Evolutionary conservation across 2,797 vertebrate species (phyloP), one percentile per base, ranked within the genome.

Genomic region (Eremophila alpestris): DNA sequence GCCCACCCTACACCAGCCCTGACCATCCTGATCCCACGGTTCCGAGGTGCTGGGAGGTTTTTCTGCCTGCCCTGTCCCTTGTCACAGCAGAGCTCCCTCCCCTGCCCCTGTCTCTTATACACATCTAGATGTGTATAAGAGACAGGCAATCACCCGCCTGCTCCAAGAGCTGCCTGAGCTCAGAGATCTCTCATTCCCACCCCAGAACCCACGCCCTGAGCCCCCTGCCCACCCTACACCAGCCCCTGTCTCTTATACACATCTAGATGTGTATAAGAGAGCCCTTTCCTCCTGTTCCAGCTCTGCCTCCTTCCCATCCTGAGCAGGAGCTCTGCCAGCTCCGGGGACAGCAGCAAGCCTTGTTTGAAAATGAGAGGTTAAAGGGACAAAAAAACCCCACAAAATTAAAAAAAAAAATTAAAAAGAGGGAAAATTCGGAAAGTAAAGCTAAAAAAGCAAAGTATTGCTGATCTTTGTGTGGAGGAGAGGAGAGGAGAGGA

Each of bases 21-120:
- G 36, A 36, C 36, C 36, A 36, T 2, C 4, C 7, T 0, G 1
- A 24, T 32, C 4, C 19, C 51, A 5, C 0, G 3, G 3, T 43
- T 32, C 49, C 1, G 26, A 4, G 63, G 3, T 3, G 4, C 78
- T 21, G 32, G 0, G 30, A 63, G 43, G 32, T 79, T 62, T 67
- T 32, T 16, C 56, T 62, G 68, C 77, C 68, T 24, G 51, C 16
- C 40, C 51, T 68, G 38, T 67, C 38, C 63, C n/a, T 58, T 60
- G 46, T 67, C 84, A 19, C 27, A 3, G 10, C 67, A n/a, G 46
- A 1, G 69, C 80, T 94, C 68, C 89, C 74, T 90, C 54, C 5
- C 1, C 46, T 71, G 26, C 92, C 77, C 51, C n/a, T n/a, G n/a
- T n/a, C n/a, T n/a, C n/a, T n/a, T n/a, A n/a, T n/a, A n/a, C n/a